These are phyloP conservation scores for Tenodera sinensis DNA, from an alignment of 2,888 invertebrate genomes.

Conservation along the genomic window DNA sequence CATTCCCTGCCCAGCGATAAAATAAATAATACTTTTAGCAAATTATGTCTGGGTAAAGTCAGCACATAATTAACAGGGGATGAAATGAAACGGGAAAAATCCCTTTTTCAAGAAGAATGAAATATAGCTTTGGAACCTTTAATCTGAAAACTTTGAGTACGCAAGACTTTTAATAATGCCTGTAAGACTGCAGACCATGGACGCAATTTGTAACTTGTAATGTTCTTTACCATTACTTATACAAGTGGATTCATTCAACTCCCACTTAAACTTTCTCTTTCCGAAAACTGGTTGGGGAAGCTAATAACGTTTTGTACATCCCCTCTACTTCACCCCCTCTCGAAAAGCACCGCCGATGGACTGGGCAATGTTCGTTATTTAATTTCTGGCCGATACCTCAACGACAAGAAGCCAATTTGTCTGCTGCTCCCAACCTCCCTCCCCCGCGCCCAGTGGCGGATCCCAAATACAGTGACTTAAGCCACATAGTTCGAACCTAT, in stretches of 20 bases:
- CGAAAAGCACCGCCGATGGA: not conserved
- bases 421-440: not conserved
- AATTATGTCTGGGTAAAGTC: no score
- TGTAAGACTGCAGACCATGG: not conserved
- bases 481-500: no score
- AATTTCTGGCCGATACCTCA: constrained; percentile 6
- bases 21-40: no score
- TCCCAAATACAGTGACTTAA: not conserved
- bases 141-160: not conserved
- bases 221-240: not conserved
- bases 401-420: constrained; percentile 12
- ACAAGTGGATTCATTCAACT: not conserved
- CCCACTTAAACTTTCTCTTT: not conserved
- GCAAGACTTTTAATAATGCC: not conserved
- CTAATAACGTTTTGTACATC: not conserved
- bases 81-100: not conserved
- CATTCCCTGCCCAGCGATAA: no score
- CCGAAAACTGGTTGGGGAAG: not conserved
- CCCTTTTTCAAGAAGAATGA: not conserved
- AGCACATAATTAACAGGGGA: no score
- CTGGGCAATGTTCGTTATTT: not conserved
- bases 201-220: not conserved
- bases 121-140: not conserved
- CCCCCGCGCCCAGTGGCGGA: not conserved
- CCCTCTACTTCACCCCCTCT: not conserved